Evolutionary conservation across 1,140 invertebrate genomes (phyloP).

Genomic region (Maconellicoccus hirsutus): DNA sequence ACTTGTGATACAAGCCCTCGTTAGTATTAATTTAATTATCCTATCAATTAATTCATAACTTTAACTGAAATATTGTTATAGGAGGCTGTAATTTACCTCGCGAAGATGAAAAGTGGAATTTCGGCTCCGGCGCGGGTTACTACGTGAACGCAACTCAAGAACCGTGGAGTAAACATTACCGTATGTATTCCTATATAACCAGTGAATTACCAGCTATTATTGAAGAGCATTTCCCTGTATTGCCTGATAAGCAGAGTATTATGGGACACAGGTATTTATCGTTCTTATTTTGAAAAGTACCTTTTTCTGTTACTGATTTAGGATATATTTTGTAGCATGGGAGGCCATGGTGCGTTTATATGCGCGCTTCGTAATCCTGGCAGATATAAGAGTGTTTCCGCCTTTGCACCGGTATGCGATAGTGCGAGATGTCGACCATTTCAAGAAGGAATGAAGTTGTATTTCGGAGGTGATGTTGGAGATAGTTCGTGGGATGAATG

Average conservation of each 20-base stretch:
- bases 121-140: conserved; percentile 90
- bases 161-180: conserved; percentile 88
- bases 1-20: conserved; percentile 91
- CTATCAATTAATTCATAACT: neutral
- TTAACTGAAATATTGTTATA: conserved; percentile 28
- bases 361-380: conserved; percentile 85
- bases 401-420: conserved; percentile 94
- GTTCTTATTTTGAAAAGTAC: too few relatives aligned
- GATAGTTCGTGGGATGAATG: conserved; percentile 63
- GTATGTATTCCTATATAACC: conserved; percentile 95
- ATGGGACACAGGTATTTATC: conserved; percentile 64
- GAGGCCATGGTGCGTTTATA: conserved; percentile 90
- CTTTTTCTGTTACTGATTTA: neutral
- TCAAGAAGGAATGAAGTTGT: conserved; percentile 63
- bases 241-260: conserved; percentile 54
- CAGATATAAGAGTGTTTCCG: conserved; percentile 78
- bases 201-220: conserved; percentile 73
- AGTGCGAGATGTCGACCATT: conserved; percentile 52
- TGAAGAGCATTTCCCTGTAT: conserved; percentile 54
- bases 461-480: conserved; percentile 59
- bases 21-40: conserved; percentile 32
- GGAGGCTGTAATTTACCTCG: conserved; percentile 77
- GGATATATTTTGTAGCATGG: conserved; percentile 57
- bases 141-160: conserved; percentile 85
- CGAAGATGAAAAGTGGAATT: conserved; percentile 83